Base-by-base conservation (phyloP, 2,888 invertebrate species). In the Tenthredo scrophulariae region DNA sequence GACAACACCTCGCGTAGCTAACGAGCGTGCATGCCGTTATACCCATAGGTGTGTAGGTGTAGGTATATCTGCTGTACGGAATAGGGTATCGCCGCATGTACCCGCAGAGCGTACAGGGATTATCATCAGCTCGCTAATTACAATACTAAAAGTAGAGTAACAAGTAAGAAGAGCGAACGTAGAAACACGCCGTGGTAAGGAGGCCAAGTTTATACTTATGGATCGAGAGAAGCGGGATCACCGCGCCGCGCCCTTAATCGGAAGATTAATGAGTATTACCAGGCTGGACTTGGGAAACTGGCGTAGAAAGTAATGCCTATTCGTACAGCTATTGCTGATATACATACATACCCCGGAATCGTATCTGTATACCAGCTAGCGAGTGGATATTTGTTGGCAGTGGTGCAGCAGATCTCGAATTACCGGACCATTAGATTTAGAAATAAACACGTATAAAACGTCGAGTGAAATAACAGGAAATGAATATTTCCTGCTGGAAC, bases 381-480 rank as follows among this genome's bases (percentile, higher is more conserved):
- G n/a, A 43, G 33, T 43, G 37, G 13, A 74, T 43, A 5, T 43
- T n/a, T 43, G 29, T 43, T 22, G 13, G 72, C 22, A 13, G 1
- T 18, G 72, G 40, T 43, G 40, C 26, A 26, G 9, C 72, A n/a
- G 10, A 9, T 37, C 40, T 74, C 22, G 40, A 74, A 22, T 10
- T 10, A 15, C 22, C n/a, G 37, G 15, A 46, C 26, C 50, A 58
- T 80, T 80, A 62, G 62, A 80, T 26, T 80, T 80, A 62, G 62
- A 80, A 80, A 80, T 80, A 62, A 80, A 62, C 6, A 50, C 18
- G 7, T 6, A 54, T 62, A 80, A 40, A 40, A 62, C 80, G 50
- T 29, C 37, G 62, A 62, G 13, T 80, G 62, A 80, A 80, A 80
- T 80, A 80, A 80, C 80, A 80, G 80, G 80, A 80, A 80, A 80